These are phyloP conservation scores for Agrochola lychnidis DNA, from an alignment of 2,888 invertebrate genomes.

Conservation along the genomic window DNA sequence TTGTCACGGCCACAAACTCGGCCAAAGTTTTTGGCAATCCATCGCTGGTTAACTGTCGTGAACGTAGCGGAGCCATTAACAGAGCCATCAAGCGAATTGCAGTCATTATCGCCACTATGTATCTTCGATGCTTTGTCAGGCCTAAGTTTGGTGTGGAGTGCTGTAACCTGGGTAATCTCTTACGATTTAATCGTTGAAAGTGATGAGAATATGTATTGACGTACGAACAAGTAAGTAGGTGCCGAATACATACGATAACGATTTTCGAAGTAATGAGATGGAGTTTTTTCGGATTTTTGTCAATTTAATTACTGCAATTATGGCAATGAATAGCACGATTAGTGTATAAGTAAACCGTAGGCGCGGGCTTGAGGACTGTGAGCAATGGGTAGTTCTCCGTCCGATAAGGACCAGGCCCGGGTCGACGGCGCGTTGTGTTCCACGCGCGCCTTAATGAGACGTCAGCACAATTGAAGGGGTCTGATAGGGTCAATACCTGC, in stretches of 20 bases:
- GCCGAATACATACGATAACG: background rate
- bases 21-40: conserved; percentile 60
- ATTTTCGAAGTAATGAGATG: background rate
- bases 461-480: too few species aligned
- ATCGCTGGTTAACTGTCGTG: conserved; percentile 55
- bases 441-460: too few species aligned
- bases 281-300: background rate
- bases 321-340: background rate
- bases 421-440: too few species aligned
- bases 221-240: background rate
- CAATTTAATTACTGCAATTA: background rate
- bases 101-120: conserved; percentile 62
- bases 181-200: conserved; percentile 16
- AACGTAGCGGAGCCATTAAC: conserved; percentile 57
- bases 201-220: background rate
- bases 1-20: conserved; percentile 39
- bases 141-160: conserved; percentile 45
- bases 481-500: too few species aligned
- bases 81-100: conserved; percentile 56
- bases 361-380: too few species aligned
- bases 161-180: conserved; percentile 4
- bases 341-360: background rate
- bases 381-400: too few species aligned
- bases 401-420: too few species aligned
- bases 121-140: conserved; percentile 59